Percentiles rank a stretch among this genome's conserved stretches.
These are phyloP conservation scores for Hofmannophila pseudospretella DNA, from an alignment of 2,888 invertebrate genomes.

Conservation along the genomic window DNA sequence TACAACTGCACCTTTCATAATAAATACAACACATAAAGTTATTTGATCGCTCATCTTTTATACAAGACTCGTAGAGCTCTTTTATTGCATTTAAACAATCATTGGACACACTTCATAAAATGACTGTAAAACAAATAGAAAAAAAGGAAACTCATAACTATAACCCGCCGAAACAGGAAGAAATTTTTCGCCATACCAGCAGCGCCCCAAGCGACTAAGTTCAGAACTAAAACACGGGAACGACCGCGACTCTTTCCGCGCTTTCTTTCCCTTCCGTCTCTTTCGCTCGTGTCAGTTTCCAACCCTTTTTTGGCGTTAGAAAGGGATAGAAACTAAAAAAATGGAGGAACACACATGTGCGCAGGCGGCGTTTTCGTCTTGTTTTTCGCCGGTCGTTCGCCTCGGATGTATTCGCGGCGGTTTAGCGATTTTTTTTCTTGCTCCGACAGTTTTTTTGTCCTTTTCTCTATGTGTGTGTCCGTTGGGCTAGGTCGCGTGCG, in stretches of 20 bases:
- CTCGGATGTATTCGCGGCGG: slow-evolving; percentile 58
- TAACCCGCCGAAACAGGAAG: slow-evolving; percentile 64
- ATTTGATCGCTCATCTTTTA: no score
- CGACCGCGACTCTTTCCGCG: slow-evolving; percentile 64
- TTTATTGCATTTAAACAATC: no score
- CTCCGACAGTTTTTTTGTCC: slow-evolving; percentile 42
- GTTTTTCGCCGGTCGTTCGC: slow-evolving; percentile 73
- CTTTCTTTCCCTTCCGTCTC: slow-evolving; percentile 65
- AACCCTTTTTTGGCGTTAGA: slow-evolving; percentile 59
- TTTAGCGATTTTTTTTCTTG: slow-evolving; percentile 43
- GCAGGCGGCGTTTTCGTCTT: slow-evolving; percentile 62
- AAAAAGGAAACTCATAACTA: no score
- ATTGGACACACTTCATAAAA: not conserved
- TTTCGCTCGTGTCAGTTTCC: slow-evolving; percentile 31
- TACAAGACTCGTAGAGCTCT: no score
- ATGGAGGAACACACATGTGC: slow-evolving; percentile 74
- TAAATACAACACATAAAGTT: no score
- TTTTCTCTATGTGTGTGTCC: slow-evolving; percentile 53
- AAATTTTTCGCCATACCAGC: slow-evolving; percentile 52
- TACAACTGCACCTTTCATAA: no score
- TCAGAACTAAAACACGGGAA: slow-evolving; percentile 58
- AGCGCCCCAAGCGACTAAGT: slow-evolving; percentile 56
- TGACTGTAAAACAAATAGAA: slow-evolving; percentile 14
- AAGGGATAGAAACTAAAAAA: slow-evolving; percentile 61
- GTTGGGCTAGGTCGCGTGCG: slow-evolving; percentile 64